Base-by-base conservation (phyloP, 2,113 vertebrate genomes). In the Ceratotherium simum region DNA sequence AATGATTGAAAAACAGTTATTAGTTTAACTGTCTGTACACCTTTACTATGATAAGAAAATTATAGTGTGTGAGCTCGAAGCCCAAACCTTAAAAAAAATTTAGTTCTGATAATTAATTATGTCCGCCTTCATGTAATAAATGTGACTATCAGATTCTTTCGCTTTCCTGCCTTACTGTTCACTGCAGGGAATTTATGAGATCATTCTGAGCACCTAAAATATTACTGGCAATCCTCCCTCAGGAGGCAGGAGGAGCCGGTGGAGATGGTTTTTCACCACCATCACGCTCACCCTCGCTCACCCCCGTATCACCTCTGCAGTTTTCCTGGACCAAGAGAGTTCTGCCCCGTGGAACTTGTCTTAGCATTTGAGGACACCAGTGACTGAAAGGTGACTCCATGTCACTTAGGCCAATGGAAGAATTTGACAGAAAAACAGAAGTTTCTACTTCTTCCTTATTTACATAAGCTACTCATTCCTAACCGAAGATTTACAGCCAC, bases 51-150 rank as follows among this genome's bases (percentile, higher is more conserved):
- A 76, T 86, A 75, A 87, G 46, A 79, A 94, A 92, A 75, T 60
- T 78, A 51, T 9, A 75, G 21, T 94, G 89, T 31, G 11, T 69
- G 27, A 89, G 8, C 31, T 29, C 48, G 23, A 62, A 90, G 9
- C n/a, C n/a, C n/a, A 82, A 83, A 51, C 7, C 42, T 94, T 72
- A 81, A 91, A 92, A 90, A 67, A 72, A 42, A 90, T 42, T 83
- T 58, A 72, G 2, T 85, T 78, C 36, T 90, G 36, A 62, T 89
- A 42, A 89, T 91, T 94, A 82, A 82, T 93, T 60, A 16, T 11
- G 62, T 62, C 9, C 23, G 10, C 42, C 85, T 62, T 73, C 51
- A 96, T 29, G 48, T 58, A 67, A 56, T 42, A 80, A 84, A 70
- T 56, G n/a, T 80, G 87, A 87, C 23, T 33, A 3, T 69, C 3